Evolutionary conservation across 1,140 invertebrate genomes (phyloP).

Genomic region (Holcopasites calliopsidis): DNA sequence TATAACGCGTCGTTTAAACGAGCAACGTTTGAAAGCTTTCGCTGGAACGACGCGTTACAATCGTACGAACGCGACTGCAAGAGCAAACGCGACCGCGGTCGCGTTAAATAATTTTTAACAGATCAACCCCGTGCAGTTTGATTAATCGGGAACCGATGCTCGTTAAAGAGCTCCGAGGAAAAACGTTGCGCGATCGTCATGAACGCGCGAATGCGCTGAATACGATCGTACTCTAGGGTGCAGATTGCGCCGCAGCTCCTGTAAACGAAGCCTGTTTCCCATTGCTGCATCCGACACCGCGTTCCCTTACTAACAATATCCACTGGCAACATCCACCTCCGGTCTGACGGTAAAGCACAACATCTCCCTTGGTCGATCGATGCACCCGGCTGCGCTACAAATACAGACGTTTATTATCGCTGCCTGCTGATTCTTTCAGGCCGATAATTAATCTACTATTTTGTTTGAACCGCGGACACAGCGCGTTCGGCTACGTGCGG

Average conservation of each 20-base stretch:
- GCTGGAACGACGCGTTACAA: too few species aligned
- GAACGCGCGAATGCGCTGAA: too few species aligned
- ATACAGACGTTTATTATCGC: slow-evolving; percentile 54
- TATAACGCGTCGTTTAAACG: too few species aligned
- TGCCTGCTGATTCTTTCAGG: slow-evolving; percentile 26
- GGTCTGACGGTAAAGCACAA: not conserved
- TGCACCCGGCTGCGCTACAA: slow-evolving; percentile 28
- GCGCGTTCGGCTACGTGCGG: too few species aligned
- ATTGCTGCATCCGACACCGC: not conserved
- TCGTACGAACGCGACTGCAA: too few species aligned
- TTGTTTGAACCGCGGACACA: not conserved
- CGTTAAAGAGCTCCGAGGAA: too few species aligned
- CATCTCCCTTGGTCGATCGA: slow-evolving; percentile 17
- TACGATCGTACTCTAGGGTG: not conserved
- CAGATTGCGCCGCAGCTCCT: not conserved
- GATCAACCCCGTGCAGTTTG: too few species aligned
- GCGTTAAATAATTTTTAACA: too few species aligned
- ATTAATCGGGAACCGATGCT: too few species aligned
- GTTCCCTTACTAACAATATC: slow-evolving; percentile 26
- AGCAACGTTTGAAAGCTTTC: too few species aligned
- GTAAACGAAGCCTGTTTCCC: not conserved
- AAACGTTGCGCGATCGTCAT: too few species aligned
- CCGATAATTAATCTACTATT: not conserved
- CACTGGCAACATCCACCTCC: not conserved
- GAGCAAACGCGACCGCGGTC: too few species aligned